Conservation (phyloP, 1,140 invertebrate genomes). For the Medauroidea extradentata region DNA sequence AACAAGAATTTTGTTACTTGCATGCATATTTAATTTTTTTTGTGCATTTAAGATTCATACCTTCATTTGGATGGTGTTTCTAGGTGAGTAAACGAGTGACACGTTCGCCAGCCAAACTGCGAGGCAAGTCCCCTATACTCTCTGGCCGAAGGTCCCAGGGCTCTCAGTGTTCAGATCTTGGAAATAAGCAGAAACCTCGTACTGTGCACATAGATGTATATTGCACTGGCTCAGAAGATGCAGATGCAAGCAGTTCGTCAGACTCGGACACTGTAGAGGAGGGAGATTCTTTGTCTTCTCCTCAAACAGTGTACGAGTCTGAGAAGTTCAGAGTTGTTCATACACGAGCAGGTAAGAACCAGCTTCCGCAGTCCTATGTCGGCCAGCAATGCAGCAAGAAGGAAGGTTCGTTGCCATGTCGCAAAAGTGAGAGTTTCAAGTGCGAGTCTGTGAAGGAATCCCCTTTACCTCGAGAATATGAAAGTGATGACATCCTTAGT, state of each 20-base stretch:
- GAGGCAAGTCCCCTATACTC: slow-evolving; percentile 25
- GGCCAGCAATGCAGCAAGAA: slow-evolving; percentile 4
- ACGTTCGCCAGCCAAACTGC: slow-evolving; percentile 25
- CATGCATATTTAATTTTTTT: too few species aligned
- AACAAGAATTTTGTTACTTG: too few species aligned
- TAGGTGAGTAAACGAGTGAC: slow-evolving; percentile 4
- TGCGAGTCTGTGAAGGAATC: neutral
- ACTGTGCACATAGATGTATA: slow-evolving; percentile 76
- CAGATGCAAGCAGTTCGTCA: slow-evolving; percentile 34
- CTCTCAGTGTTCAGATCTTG: neutral
- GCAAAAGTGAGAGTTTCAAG: slow-evolving; percentile 6
- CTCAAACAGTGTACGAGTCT: slow-evolving; percentile 61
- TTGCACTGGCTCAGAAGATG: slow-evolving; percentile 64
- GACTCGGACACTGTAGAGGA: slow-evolving; percentile 31
- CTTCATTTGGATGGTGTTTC: too few species aligned
- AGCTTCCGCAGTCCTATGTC: slow-evolving; percentile 42
- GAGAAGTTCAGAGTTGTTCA: slow-evolving; percentile 56
- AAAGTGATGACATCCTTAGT: slow-evolving; percentile 50
- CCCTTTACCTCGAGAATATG: slow-evolving; percentile 34
- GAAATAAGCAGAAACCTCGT: slow-evolving; percentile 50
- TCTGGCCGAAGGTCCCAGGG: slow-evolving; percentile 3
- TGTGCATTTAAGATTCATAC: too few species aligned
- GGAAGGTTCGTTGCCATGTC: neutral
- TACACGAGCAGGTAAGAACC: slow-evolving; percentile 41
- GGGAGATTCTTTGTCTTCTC: slow-evolving; percentile 47